Conservation (phyloP, 1,140 invertebrate species). For the Gryllus bimaculatus region DNA sequence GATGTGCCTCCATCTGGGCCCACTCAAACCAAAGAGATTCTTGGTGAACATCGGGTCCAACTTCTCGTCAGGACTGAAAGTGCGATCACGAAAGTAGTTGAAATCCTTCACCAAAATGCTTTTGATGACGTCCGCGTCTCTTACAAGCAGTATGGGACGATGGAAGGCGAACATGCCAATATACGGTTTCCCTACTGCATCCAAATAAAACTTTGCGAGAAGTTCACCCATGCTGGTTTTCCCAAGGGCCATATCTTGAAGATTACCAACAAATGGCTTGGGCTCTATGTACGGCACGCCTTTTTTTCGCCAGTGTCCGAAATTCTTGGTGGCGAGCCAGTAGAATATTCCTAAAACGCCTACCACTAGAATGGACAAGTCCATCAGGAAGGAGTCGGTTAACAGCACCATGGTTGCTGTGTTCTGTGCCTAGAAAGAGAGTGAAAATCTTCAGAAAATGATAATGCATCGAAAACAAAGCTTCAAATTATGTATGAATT, state of each 20-base stretch:
- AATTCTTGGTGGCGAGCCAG: neutral
- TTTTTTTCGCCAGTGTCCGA: slow-evolving; percentile 31
- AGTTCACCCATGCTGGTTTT: slow-evolving; percentile 23
- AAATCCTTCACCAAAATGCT: slow-evolving; percentile 40
- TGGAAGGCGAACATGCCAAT: slow-evolving; percentile 5
- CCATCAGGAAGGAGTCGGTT: neutral
- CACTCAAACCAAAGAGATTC: neutral
- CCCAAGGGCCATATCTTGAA: slow-evolving; percentile 30
- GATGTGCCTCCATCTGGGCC: neutral
- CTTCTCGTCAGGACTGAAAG: slow-evolving; percentile 17
- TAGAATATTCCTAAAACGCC: neutral
- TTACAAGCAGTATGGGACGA: slow-evolving; percentile 30
- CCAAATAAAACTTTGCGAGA: neutral
- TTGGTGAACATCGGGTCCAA: neutral
- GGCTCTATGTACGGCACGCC: slow-evolving; percentile 31
- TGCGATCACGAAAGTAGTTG: slow-evolving; percentile 36
- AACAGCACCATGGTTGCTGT: neutral
- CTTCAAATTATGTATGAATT: no score
- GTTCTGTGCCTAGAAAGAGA: neutral
- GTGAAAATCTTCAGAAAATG: no score
- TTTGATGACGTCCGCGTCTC: slow-evolving; percentile 39
- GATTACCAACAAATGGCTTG: slow-evolving; percentile 31
- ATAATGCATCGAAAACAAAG: no score
- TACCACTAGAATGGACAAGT: neutral
- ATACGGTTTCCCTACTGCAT: neutral